phyloP scores from a whole-genome alignment of 2,113 vertebrate species.

The Struthio camelus region DNA sequence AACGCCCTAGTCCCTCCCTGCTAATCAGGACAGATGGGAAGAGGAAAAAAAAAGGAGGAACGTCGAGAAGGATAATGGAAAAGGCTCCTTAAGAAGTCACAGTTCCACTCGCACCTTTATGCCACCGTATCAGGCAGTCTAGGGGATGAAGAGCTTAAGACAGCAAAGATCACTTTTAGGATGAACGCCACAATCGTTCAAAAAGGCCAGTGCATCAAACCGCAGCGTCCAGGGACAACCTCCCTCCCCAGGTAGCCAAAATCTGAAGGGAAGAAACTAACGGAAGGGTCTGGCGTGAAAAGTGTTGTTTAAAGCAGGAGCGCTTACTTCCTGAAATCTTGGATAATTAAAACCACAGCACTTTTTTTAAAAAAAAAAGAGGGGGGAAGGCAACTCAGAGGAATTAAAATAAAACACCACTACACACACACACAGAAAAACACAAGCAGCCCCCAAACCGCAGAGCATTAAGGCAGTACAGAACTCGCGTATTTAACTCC shows the following conservation, averaged over 20 bases:
- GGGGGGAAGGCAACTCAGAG: background rate
- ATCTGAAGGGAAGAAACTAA: background rate
- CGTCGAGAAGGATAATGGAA: background rate
- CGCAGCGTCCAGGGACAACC: background rate
- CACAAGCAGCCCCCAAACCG: background rate
- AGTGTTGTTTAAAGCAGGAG: background rate
- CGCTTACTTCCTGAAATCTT: background rate
- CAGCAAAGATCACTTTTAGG: background rate
- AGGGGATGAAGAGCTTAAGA: background rate
- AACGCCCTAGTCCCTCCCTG: background rate
- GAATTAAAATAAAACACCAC: background rate
- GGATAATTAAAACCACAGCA: background rate
- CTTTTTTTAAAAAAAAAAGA: background rate
- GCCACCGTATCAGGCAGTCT: background rate
- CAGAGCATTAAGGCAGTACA: background rate
- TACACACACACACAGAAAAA: background rate
- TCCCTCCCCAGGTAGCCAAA: rapidly evolving
- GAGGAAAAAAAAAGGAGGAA: background rate
- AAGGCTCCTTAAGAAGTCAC: background rate
- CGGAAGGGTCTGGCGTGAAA: background rate
- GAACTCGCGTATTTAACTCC: background rate
- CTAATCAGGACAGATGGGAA: background rate
- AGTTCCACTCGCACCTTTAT: background rate
- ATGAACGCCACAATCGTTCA: background rate
- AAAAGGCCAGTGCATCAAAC: background rate